Conservation (phyloP, 2,888 invertebrate species). For the Calliscelio sp. region DNA sequence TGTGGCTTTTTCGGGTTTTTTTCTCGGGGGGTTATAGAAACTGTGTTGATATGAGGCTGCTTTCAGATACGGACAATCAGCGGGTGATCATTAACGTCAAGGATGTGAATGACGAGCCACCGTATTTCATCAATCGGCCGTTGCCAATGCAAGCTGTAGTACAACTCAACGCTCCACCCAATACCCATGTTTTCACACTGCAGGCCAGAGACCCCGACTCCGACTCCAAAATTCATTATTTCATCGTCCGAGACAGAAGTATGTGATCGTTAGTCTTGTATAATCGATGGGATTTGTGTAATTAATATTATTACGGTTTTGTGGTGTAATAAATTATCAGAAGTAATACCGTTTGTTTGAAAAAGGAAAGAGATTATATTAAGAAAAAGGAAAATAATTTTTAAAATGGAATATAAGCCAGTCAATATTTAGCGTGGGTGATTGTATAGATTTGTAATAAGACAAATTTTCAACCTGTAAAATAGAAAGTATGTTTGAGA, state of each 20-base stretch:
- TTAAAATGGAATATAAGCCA: too few species aligned
- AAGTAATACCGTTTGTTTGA: too few species aligned
- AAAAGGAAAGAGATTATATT: too few species aligned
- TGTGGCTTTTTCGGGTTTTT: not conserved
- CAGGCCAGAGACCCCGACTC: conserved; percentile 98
- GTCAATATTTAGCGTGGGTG: too few species aligned
- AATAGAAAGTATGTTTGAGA: too few species aligned
- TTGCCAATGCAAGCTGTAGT: conserved; percentile 99
- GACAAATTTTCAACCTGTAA: too few species aligned
- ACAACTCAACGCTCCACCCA: conserved; percentile 97
- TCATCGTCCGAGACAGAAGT: conserved; percentile 96
- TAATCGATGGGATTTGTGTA: too few species aligned
- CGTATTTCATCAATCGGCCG: conserved; percentile 98
- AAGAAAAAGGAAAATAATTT: too few species aligned
- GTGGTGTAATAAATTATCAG: too few species aligned
- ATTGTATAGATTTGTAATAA: too few species aligned
- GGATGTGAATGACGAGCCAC: conserved; percentile 98
- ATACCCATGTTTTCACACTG: conserved; percentile 98
- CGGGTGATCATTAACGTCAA: conserved; percentile 97
- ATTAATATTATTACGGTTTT: too few species aligned
- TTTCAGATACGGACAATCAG: conserved; percentile 96
- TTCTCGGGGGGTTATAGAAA: too few species aligned
- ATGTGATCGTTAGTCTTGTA: conserved; percentile 78
- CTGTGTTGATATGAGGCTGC: conserved; percentile 14
- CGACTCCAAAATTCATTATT: conserved; percentile 98